Conservation (phyloP, 2,888 invertebrate genomes). For the Nymphalis c-album region DNA sequence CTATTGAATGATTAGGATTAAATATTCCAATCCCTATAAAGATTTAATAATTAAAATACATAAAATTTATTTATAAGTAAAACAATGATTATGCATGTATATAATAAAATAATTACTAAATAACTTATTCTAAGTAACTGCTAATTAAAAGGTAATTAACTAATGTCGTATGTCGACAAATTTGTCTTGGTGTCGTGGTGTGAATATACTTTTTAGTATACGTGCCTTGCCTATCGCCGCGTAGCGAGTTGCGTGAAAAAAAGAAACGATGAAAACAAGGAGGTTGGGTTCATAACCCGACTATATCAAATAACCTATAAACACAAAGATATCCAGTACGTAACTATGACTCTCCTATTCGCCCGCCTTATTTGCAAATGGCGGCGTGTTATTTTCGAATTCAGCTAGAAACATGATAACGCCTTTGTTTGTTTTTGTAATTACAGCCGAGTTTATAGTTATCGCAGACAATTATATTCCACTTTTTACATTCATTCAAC, state of each 20-base stretch:
- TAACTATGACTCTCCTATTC: slow-evolving; percentile 40
- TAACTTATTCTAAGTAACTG: neutral
- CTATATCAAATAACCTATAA: slow-evolving; percentile 47
- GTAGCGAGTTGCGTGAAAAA: slow-evolving; percentile 57
- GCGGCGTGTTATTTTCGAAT: slow-evolving; percentile 45
- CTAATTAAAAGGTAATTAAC: neutral
- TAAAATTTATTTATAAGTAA: neutral
- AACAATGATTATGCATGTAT: neutral
- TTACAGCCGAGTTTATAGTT: slow-evolving; percentile 23
- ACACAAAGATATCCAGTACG: slow-evolving; percentile 58
- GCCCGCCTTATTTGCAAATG: slow-evolving; percentile 46
- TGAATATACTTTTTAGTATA: slow-evolving; percentile 53
- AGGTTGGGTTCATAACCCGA: slow-evolving; percentile 61
- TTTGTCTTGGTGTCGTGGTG: slow-evolving; percentile 21
- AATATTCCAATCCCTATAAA: too few species aligned
- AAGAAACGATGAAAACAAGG: slow-evolving; percentile 71
- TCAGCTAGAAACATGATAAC: slow-evolving; percentile 41
- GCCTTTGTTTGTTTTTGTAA: slow-evolving; percentile 41
- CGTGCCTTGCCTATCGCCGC: slow-evolving; percentile 54
- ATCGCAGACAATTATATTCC: slow-evolving; percentile 10
- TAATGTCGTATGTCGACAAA: neutral
- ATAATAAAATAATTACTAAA: neutral
- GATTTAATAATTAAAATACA: too few species aligned
- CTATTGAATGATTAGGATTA: too few species aligned
- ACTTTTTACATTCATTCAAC: slow-evolving; percentile 13